These are phyloP conservation scores for Amphiprion clarkii DNA, from an alignment of 2,797 vertebrate genomes.

Conservation along the genomic window DNA sequence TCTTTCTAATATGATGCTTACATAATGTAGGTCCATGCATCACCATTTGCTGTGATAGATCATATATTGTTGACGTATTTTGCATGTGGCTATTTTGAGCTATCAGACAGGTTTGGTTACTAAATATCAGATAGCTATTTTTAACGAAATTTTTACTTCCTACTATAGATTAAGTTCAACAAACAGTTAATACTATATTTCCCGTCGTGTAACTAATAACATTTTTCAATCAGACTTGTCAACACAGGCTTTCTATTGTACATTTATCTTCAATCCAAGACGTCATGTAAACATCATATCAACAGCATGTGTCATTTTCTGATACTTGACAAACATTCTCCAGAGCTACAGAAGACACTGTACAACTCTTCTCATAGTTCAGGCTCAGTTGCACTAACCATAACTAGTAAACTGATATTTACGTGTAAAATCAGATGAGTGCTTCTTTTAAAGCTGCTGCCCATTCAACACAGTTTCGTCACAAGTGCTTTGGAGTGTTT, in stretches of 20 bases:
- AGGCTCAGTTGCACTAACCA: neutral
- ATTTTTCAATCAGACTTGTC: neutral
- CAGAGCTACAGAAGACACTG: neutral
- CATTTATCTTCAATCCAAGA: too few relatives aligned
- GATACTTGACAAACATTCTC: neutral
- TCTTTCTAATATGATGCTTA: too few relatives aligned
- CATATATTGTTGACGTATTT: neutral
- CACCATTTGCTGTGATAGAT: too few relatives aligned
- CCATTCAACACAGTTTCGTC: neutral
- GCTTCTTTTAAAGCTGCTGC: neutral
- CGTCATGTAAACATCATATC: neutral
- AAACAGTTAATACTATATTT: neutral
- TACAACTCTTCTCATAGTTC: neutral
- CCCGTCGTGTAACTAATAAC: neutral
- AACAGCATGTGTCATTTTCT: neutral
- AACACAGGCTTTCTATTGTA: neutral
- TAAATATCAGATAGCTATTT: neutral
- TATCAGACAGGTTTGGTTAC: neutral
- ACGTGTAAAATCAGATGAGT: neutral
- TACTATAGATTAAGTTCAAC: neutral
- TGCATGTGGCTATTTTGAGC: neutral
- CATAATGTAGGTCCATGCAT: too few relatives aligned
- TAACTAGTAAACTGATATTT: neutral
- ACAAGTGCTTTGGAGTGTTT: neutral
- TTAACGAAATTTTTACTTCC: neutral